phyloP scores from a whole-genome alignment of 2,888 invertebrate genomes.

The Peribatodes rhomboidaria region DNA sequence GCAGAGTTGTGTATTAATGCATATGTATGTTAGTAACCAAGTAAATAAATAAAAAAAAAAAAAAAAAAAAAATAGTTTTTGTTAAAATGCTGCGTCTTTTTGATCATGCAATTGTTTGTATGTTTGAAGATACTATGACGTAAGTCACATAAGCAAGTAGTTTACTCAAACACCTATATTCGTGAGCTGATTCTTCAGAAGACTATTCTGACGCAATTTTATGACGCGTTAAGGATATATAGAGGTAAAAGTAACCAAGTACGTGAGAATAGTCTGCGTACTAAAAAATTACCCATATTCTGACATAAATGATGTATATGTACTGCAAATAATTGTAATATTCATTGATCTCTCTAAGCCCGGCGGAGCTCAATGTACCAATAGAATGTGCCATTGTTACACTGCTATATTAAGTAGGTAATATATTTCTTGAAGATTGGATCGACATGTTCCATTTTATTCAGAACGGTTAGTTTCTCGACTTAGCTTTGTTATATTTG shows the following conservation, averaged over 20 bases:
- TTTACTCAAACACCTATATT: not conserved
- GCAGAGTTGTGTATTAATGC: too few relatives aligned
- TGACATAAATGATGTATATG: not conserved
- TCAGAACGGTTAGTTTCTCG: not conserved
- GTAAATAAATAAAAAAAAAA: too few relatives aligned
- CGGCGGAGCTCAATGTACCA: too few relatives aligned
- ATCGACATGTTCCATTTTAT: not conserved
- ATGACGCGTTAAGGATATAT: constrained; percentile 8
- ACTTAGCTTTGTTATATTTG: too few relatives aligned
- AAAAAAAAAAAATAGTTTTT: too few relatives aligned
- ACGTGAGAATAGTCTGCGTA: not conserved
- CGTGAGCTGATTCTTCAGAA: not conserved
- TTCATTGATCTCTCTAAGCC: not conserved
- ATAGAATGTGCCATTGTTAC: not conserved
- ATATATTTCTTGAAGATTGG: not conserved
- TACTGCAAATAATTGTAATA: not conserved
- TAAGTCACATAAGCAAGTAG: not conserved
- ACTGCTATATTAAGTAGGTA: not conserved
- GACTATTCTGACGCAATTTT: not conserved
- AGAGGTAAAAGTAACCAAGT: too few relatives aligned
- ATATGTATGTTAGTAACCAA: too few relatives aligned
- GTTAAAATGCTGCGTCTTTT: too few relatives aligned
- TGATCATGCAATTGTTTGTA: too few relatives aligned
- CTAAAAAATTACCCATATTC: not conserved
- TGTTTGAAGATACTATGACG: not conserved